Percentiles rank a stretch among this genome's conserved stretches.
Evolutionary conservation across 2,888 invertebrate genomes (phyloP).

Genomic region (Agonopterix alstromeriana): DNA sequence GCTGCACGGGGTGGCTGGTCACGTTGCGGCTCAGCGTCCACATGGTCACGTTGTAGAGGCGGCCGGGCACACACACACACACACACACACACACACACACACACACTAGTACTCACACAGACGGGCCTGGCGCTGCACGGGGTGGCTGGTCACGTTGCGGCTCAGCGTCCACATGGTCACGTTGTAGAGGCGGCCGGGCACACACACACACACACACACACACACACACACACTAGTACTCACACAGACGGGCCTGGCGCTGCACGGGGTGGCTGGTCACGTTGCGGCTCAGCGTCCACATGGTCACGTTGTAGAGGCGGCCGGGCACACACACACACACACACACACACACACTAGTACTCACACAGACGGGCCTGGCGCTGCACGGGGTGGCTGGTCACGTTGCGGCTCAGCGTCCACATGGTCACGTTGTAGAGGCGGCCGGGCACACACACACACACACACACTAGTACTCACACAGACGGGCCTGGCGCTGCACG

Average conservation of each 20-base stretch:
- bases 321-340: conserved; percentile 87
- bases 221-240: conserved; percentile 31
- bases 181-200: conserved; percentile 92
- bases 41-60: conserved; percentile 93
- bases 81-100: no score
- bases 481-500: conserved; percentile 89
- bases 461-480: conserved; percentile 75
- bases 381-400: conserved; percentile 90
- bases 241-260: conserved; percentile 90
- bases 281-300: conserved; percentile 92
- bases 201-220: no score
- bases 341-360: conserved; percentile 23
- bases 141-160: conserved; percentile 88
- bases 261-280: conserved; percentile 91
- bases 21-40: conserved; percentile 94
- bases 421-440: conserved; percentile 95
- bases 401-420: conserved; percentile 92
- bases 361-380: conserved; percentile 90
- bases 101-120: conserved; percentile 76
- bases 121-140: conserved; percentile 91
- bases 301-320: conserved; percentile 92
- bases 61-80: conserved; percentile 86
- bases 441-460: no score
- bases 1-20: conserved; percentile 88
- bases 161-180: conserved; percentile 96